These are phyloP conservation scores for Pantelozetes paolii DNA, from an alignment of 2,888 invertebrate species.

Conservation along the genomic window DNA sequence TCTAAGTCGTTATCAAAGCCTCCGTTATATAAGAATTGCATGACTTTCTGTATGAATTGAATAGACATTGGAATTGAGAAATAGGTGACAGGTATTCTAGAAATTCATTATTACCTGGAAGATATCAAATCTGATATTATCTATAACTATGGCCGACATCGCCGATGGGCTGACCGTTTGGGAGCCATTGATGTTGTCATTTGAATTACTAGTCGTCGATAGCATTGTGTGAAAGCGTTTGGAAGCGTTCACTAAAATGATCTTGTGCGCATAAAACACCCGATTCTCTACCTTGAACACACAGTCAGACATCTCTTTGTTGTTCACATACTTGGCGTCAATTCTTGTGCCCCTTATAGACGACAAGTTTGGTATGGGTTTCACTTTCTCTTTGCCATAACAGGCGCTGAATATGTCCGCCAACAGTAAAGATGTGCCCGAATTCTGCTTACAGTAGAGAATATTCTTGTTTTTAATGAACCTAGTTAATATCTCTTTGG, in stretches of 20 bases:
- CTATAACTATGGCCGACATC: conserved; percentile 77
- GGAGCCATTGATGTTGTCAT: background rate
- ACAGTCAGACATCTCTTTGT: conserved; percentile 84
- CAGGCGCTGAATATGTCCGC: conserved; percentile 86
- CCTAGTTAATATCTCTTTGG: too few relatives aligned
- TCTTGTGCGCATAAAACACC: conserved; percentile 87
- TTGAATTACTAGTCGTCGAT: conserved; percentile 48
- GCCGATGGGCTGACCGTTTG: conserved; percentile 62
- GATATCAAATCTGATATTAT: conserved; percentile 85
- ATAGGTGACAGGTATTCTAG: too few relatives aligned
- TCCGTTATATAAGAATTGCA: conserved; percentile 88
- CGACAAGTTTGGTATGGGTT: conserved; percentile 43
- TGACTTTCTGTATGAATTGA: conserved; percentile 66
- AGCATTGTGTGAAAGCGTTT: conserved; percentile 80
- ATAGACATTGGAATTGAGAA: too few relatives aligned
- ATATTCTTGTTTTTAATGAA: too few relatives aligned
- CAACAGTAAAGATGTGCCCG: conserved; percentile 75
- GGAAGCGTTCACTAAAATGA: conserved; percentile 84
- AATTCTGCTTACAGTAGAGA: conserved; percentile 72
- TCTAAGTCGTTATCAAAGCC: conserved; percentile 70
- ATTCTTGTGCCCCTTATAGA: conserved; percentile 65
- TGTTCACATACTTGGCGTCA: conserved; percentile 89
- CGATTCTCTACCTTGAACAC: conserved; percentile 86
- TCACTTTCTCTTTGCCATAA: conserved; percentile 76
- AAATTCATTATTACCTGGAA: too few relatives aligned